Evolutionary conservation across 2,888 invertebrate species (phyloP).

Genomic region (Leucania comma): DNA sequence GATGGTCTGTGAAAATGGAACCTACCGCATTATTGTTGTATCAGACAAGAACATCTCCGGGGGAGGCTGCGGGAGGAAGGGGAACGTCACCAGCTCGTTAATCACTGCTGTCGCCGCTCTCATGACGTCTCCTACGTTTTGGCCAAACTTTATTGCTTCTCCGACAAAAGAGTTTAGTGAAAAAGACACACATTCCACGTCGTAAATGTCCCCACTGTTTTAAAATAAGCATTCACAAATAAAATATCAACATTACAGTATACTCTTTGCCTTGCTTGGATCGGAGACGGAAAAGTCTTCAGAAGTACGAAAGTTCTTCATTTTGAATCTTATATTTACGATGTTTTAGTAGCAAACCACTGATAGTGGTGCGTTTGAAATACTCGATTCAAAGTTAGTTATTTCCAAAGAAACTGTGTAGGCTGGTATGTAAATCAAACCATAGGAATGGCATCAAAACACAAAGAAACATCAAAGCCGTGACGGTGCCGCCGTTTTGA

Average conservation of each 20-base stretch:
- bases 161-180: constrained; percentile 76
- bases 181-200: constrained; percentile 75
- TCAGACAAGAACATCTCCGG: constrained; percentile 45
- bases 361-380: constrained; percentile 60
- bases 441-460: constrained; percentile 74
- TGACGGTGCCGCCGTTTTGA: constrained; percentile 79
- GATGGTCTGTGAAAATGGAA: constrained; percentile 27
- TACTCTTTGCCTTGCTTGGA: constrained; percentile 50
- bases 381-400: constrained; percentile 63
- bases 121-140: constrained; percentile 76
- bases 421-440: constrained; percentile 71
- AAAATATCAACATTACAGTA: constrained; percentile 68
- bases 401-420: constrained; percentile 62
- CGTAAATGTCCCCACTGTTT: constrained; percentile 77
- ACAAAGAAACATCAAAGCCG: constrained; percentile 85
- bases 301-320: constrained; percentile 51
- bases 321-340: constrained; percentile 56
- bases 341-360: constrained; percentile 46
- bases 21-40: constrained; percentile 55
- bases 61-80: constrained; percentile 59
- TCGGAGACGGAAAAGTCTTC: constrained; percentile 54
- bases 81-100: constrained; percentile 80
- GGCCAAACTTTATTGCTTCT: constrained; percentile 80
- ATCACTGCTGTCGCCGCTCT: constrained; percentile 83
- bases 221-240: constrained; percentile 77